Conservation (phyloP, 2,888 invertebrate species). For the Miltochrista miniata region DNA sequence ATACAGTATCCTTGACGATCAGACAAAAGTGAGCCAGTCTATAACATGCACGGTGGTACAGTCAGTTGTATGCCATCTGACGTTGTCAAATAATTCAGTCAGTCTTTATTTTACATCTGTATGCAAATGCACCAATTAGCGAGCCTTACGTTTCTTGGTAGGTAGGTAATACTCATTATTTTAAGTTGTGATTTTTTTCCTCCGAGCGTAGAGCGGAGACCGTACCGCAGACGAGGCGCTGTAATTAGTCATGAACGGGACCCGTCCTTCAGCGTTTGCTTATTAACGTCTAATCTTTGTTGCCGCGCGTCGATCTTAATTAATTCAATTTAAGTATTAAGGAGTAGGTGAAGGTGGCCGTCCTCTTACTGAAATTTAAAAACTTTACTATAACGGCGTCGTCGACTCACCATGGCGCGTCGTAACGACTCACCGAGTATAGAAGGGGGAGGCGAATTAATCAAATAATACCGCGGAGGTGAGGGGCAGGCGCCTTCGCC, state of each 20-base stretch:
- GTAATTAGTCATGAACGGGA: slow-evolving; percentile 76
- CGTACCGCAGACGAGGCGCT: slow-evolving; percentile 53
- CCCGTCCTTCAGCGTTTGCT: slow-evolving; percentile 72
- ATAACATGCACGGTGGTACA: slow-evolving; percentile 18
- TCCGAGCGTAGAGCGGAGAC: slow-evolving; percentile 48
- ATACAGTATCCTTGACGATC: slow-evolving; percentile 18
- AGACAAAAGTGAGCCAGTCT: slow-evolving; percentile 24
- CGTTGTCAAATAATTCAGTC: slow-evolving; percentile 74
- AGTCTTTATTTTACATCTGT: slow-evolving; percentile 71
- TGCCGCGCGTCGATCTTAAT: slow-evolving; percentile 73
- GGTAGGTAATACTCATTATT: slow-evolving; percentile 79
- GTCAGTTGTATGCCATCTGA: slow-evolving; percentile 39
- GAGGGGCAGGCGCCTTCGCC: slow-evolving; percentile 55
- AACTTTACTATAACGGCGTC: slow-evolving; percentile 70
- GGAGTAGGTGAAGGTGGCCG: slow-evolving; percentile 81
- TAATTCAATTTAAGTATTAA: slow-evolving; percentile 79
- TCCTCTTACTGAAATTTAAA: slow-evolving; percentile 79
- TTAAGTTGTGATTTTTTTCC: slow-evolving; percentile 69
- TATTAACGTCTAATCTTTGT: slow-evolving; percentile 80
- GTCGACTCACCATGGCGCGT: slow-evolving; percentile 35
- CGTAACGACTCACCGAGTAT: slow-evolving; percentile 81
- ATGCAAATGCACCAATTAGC: slow-evolving; percentile 82
- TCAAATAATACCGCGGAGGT: slow-evolving; percentile 82
- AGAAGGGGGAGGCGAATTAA: slow-evolving; percentile 84
- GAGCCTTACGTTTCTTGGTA: slow-evolving; percentile 70